Base-by-base conservation (phyloP, 2,888 invertebrate genomes). In the Zaprionus bogoriensis region DNA sequence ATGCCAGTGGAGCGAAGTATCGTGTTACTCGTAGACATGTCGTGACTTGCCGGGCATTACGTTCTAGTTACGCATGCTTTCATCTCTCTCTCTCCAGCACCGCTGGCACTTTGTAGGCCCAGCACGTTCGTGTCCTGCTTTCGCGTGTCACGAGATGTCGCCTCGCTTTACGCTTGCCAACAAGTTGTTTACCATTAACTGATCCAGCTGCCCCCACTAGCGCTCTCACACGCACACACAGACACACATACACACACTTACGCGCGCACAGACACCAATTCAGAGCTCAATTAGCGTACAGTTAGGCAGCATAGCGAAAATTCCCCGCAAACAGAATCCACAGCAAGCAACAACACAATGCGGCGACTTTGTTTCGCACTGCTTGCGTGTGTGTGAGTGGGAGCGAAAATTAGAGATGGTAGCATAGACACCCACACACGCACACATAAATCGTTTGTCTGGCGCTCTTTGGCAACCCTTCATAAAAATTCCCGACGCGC, bases 251-350 rank as follows among this genome's bases (percentile, higher is more conserved):
- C 39, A 30, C 20, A 36, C 19, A 38, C 27, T 36, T 36, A 36
- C 47, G 51, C 48, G 46, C 30, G 44, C 38, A 20, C 36, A 36
- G 32, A 32, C 17, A 39, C 19, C 17, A 54, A 57, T 54, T 47
- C 41, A 14, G n/a, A 74, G 54, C 60, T 77, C 69, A 74, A 74
- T 81, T 80, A 82, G 61, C 69, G 65, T 72, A 61, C 50, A 52
- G 55, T 50, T 74, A 27, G 46, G 48, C 59, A 60, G 67, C 64
- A 52, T 38, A 69, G 50, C 51, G 38, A 58, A 72, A 55, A 57
- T 41, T 4, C 44, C 45, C 14, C 17, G 25, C 4, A 7, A 20
- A 45, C 25, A 44, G 41, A 58, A 65, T 42, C 42, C 51, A 41
- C 44, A 62, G 25, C 44, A 61, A 46, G 47, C 52, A 39, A 57